Evolutionary conservation across 2,797 vertebrate species (phyloP).

Genomic region (Sphenodon punctatus): DNA sequence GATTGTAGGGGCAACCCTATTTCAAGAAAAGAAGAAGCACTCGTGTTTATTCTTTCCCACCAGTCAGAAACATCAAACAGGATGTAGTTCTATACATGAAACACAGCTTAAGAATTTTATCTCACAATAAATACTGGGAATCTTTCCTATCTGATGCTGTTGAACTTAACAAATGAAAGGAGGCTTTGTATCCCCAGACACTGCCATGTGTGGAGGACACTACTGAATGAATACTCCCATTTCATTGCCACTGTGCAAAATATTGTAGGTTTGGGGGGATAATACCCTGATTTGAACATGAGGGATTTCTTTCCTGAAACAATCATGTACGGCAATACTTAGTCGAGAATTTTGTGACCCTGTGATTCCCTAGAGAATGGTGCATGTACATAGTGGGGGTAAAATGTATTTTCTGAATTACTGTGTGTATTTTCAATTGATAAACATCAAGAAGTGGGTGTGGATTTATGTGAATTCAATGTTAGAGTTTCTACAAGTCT

Average conservation of each 20-base stretch:
- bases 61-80: constrained; percentile 19
- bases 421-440: not conserved
- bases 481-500: not conserved
- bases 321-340: not conserved
- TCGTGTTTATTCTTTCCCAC: not conserved
- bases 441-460: not conserved
- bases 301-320: not conserved
- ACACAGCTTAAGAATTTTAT: constrained; percentile 37
- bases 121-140: constrained; percentile 9
- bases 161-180: constrained; percentile 31
- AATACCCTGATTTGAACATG: not conserved
- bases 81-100: not conserved
- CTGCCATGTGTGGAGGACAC: not conserved
- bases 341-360: not conserved
- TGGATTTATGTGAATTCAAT: not conserved
- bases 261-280: not conserved
- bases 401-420: not conserved
- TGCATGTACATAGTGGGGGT: not conserved
- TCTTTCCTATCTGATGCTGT: constrained; percentile 31
- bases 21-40: constrained; percentile 14
- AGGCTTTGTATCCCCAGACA: not conserved
- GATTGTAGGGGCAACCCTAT: not conserved
- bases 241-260: not conserved
- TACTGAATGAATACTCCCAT: not conserved
- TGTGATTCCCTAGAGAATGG: constrained; percentile 24